Conservation (phyloP, 53 echinoderm and acorn worm species). For the Holothuria leucospilota region DNA sequence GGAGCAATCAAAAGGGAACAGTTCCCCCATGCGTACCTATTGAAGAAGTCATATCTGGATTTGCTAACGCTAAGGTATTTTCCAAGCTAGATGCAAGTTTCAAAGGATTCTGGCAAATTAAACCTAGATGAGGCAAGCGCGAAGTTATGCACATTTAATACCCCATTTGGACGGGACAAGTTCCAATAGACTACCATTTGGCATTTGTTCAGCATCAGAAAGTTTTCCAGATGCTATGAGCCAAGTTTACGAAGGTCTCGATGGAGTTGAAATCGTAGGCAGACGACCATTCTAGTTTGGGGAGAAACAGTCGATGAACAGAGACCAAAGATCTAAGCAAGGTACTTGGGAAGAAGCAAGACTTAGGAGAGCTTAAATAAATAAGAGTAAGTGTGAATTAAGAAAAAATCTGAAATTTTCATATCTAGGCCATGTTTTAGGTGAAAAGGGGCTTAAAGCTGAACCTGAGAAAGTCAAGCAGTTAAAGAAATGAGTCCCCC, state of each 20-base stretch:
- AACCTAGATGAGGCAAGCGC: no score
- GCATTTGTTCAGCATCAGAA: conserved; percentile 53
- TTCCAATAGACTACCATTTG: conserved; percentile 48
- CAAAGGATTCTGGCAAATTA: no score
- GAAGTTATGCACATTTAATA: conserved; percentile 48
- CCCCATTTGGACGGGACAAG: conserved; percentile 52
- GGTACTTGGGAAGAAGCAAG: conserved; percentile 9
- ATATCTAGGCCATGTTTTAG: no score
- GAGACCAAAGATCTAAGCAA: background rate
- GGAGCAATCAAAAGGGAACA: conserved; percentile 50
- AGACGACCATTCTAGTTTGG: conserved; percentile 63
- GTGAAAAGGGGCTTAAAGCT: conserved; percentile 9
- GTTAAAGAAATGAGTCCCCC: conserved; percentile 41
- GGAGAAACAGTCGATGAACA: background rate
- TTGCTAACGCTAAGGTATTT: conserved; percentile 24
- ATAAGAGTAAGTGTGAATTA: conserved; percentile 19
- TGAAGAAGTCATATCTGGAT: background rate
- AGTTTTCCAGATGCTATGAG: background rate
- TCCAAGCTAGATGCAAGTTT: conserved; percentile 12
- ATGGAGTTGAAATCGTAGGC: conserved; percentile 25
- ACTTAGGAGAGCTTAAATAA: background rate
- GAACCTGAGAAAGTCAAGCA: conserved; percentile 24
- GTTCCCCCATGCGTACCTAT: no score
- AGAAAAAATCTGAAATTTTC: conserved; percentile 1
- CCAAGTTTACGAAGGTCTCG: conserved; percentile 23